Base-by-base conservation (phyloP, 2,888 invertebrate species). In the Steromphala cineraria region DNA sequence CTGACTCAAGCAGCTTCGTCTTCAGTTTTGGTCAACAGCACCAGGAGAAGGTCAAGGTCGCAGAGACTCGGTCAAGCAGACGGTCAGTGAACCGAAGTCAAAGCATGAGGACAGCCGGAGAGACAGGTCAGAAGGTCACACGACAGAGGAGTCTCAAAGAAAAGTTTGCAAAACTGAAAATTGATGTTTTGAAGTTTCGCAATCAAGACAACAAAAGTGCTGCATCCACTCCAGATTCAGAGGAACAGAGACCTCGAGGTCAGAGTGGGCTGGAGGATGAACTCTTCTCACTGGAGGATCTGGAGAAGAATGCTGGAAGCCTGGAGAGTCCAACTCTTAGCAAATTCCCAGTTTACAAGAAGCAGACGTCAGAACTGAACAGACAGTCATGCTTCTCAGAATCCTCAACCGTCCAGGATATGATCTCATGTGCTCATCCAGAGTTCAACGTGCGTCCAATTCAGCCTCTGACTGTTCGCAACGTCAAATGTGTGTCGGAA, bases 381-480 rank as follows among this genome's bases (percentile, higher is more conserved):
- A 67, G 86, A 24, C 62, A 79, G 80, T 85, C 89, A 40, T 83
- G 84, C 79, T 87, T 83, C 80, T 91, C 89, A 3, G 93, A 93
- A 77, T 89, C 90, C 1, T 91, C 92, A 0, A 94, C 94, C 13
- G 93, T 94, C 3, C 94, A 94, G 83, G 94, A 94, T 83, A 87
- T 94, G 36, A 93, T 94, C 52, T 91, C 91, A 10, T 89, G 92
- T 80, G 92, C 92, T 76, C 92, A 93, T 76, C 97, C 97, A 8
- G 96, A 96, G 87, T 93, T 97, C 85, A 95, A 95, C 55, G 94
- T 97, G 81, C 96, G 96, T 87, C 93, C 93, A 19, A 87, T 93
- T 7, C 87, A 88, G 77, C 91, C 90, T 15, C 86, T 90, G 46
- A 89, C 91, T 1, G 83, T 84, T 55, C 90, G 52, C 28, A 79